Evolutionary conservation across 1,140 invertebrate species (phyloP), one percentile per base, ranked within the genome.

Genomic region (Drosophila obscura): DNA sequence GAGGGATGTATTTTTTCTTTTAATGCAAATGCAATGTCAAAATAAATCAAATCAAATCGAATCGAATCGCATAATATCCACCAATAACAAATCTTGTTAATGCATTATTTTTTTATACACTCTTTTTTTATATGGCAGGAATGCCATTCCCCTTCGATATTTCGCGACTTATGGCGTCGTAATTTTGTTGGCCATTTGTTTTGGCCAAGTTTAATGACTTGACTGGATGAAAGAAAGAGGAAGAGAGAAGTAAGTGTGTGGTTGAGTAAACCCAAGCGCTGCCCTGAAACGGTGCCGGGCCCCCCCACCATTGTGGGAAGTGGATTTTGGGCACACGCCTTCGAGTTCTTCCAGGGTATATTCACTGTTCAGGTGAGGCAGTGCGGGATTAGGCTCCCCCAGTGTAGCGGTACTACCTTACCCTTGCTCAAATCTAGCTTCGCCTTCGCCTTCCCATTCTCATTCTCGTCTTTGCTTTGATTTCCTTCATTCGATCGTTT

Each of bases 131-230:
- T 35, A 9, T 24, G 13, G 11, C 8, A 22, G 45, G 28, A 44
- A 9, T 53, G n/a, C n/a, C 8, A 19, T 64, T 39, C 35, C 35
- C 35, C 35, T 39, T 39, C 35, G 35, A 59, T 59, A 31, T 35
- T 64, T 62, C 28, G 41, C 41, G 39, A 39, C 35, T 39, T 45
- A 60, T 63, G 55, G 60, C 55, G 60, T 15, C 60, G 61, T 35
- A 35, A 46, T 26, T 19, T 31, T n/a, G 26, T 19, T 49, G 22
- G 46, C 28, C 35, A 26, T 61, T 63, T 62, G 58, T 62, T 65
- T 15, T 62, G 62, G 44, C 58, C 58, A 65, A 49, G 31, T 64
- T 64, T 61, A 64, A 64, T 64, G 43, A 62, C 62, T 65, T 60
- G 19, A 5, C n/a, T n/a, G 15, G 15, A 16, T 28, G 39, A 13